Base-by-base conservation (phyloP, 1,140 invertebrate genomes). In the Trachymyrmex cornetzi region DNA sequence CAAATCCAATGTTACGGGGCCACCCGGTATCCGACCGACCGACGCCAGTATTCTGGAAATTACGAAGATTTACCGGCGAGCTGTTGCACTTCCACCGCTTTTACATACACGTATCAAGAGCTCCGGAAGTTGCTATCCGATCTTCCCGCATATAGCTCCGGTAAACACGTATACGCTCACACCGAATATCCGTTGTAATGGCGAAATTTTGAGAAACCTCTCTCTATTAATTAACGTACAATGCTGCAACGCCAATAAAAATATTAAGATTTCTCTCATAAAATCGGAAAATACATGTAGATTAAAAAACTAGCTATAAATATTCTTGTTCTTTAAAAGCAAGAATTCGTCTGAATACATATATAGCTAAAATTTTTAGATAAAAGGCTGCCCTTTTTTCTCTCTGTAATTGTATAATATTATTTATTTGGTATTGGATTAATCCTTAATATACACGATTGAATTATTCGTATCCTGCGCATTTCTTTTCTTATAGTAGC, bases 71-170 rank as follows among this genome's bases (percentile, higher is more conserved):
- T 77, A 87, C 86, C 64, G 57, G 86, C 88, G 77, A 81, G 74
- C 86, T 89, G 88, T 89, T 89, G 88, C 88, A 80, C 86, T 63
- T 85, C 66, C 34, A 30, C 48, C 86, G 74, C 86, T 63, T 85
- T 66, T 34, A 30, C 55, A 34, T 44, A 53, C 19, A 53, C 44
- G 16, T 69, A 63, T 85, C 69, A 75, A 75, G 38, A 84, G 55
- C 80, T 53, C 75, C 44, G 9, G n/a, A 48, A 85, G 57, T 66
- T 82, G 12, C 24, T 48, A 66, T 27, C 22, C 12, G 22, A 9
- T 50, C 38, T 14, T 44, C 0, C 27, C n/a, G 22, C 48, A 74
- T 71, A 50, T 50, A 74, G 69, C 55, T 84, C 57, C 24, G 44
- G n/a, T 75, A 75, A 84, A 63, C 55, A 84, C 34, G 55, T 38